Percentiles rank a stretch among this genome's conserved stretches.
phyloP scores from a whole-genome alignment of 2,113 vertebrate genomes.

The Rhinoptilus africanus region DNA sequence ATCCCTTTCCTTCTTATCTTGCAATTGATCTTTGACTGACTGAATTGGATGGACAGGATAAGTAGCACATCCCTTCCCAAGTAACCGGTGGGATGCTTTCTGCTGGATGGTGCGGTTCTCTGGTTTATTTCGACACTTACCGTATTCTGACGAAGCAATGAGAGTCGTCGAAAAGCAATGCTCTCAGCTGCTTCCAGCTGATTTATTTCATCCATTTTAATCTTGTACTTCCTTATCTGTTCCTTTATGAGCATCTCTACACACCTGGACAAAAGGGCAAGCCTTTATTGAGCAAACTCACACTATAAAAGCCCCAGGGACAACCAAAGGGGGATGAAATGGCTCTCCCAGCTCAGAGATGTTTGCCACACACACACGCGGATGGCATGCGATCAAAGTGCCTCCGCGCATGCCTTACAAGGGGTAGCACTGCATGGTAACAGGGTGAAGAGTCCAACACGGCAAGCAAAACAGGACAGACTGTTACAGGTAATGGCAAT shows the following conservation, averaged over 20 bases:
- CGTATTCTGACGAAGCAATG: conserved; percentile 84
- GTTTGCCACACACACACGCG: not conserved
- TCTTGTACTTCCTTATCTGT: conserved; percentile 91
- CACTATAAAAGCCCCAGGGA: not conserved
- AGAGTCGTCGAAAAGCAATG: conserved; percentile 87
- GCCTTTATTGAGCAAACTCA: not conserved
- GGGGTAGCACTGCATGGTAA: not conserved
- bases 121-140: conserved; percentile 66
- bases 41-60: not conserved
- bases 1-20: not conserved
- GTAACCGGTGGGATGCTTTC: not conserved
- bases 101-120: not conserved
- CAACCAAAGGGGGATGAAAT: not conserved
- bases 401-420: not conserved
- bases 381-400: not conserved
- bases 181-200: conserved; percentile 92
- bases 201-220: conserved; percentile 94
- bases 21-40: not conserved
- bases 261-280: conserved; percentile 75
- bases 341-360: not conserved
- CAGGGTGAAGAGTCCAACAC: not conserved
- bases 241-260: conserved; percentile 95
- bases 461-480: not conserved
- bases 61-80: not conserved
- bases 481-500: not conserved